Base-by-base conservation (phyloP, 2,888 invertebrate genomes). In the Hetaerina titia region DNA sequence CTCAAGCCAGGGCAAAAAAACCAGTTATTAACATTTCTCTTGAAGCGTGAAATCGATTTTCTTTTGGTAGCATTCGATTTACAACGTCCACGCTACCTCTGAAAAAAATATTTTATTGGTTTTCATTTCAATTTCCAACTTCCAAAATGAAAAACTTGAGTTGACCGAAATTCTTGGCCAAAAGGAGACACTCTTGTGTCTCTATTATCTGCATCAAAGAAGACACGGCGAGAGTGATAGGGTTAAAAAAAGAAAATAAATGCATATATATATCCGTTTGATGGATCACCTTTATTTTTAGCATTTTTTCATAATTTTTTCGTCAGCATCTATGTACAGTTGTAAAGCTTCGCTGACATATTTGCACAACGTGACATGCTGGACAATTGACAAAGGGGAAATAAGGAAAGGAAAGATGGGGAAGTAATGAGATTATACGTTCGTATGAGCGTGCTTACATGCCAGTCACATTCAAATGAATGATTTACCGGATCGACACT, bases 241-340 rank as follows among this genome's bases (percentile, higher is more conserved):
- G 81, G 15, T 81, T 31, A 31, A 31, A 31, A 45, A 31, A 74
- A 56, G 22, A 31, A 69, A 56, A 69, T 74, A 56, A 69, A 90
- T 58, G 25, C 90, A 92, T 69, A 74, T 5, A 74, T 5, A 31
- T 11, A n/a, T 92, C 69, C 92, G 69, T 63, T 92, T 92, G 92
- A 92, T 92, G 92, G 92, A 92, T 92, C 92, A 92, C 92, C 92
- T 92, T 92, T 92, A 74, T 92, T 92, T 92, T 92, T 92, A 22
- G 19, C 45, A 56, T 56, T 92, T 92, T 92, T 92, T 74, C 92
- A 92, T n/a, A 56, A 57, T 69, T 92, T 56, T 89, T 89, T 22
- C 56, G 92, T 92, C 92, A 92, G 92, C 69, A 74, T 69, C 69
- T 69, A 90, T 90, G 31, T 90, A 90, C 90, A 90, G 64, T 90